Conservation (phyloP, 2,797 vertebrate genomes). For the Mallotus villosus region DNA sequence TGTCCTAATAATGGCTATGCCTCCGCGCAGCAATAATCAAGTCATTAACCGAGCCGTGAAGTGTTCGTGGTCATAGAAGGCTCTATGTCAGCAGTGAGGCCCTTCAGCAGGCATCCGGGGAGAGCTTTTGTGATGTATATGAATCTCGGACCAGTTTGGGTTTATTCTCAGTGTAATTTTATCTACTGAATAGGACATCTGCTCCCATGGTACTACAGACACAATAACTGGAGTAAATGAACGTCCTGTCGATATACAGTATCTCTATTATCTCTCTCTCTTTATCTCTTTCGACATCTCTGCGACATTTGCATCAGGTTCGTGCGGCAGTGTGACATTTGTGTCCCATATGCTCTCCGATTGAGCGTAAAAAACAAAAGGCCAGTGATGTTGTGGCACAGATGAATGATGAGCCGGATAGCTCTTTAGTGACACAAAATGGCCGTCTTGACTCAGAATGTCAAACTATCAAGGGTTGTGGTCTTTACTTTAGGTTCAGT, state of each 20-base stretch:
- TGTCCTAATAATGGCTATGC: background rate
- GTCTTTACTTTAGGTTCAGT: background rate
- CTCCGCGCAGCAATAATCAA: slow-evolving; percentile 2
- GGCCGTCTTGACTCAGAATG: slow-evolving; percentile 11
- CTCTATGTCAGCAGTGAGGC: background rate
- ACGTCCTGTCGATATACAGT: slow-evolving; percentile 44
- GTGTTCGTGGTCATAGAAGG: background rate
- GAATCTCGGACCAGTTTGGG: slow-evolving; percentile 13
- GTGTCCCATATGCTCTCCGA: slow-evolving; percentile 29
- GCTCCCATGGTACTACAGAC: slow-evolving; percentile 46
- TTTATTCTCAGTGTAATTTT: slow-evolving; percentile 60
- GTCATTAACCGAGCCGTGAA: slow-evolving; percentile 14
- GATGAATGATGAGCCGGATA: slow-evolving; percentile 35
- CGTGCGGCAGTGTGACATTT: slow-evolving; percentile 37
- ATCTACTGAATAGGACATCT: slow-evolving; percentile 65
- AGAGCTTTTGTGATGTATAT: background rate
- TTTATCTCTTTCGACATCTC: slow-evolving; percentile 13
- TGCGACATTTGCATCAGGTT: slow-evolving; percentile 40
- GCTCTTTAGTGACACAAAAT: slow-evolving; percentile 42
- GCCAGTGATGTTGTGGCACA: slow-evolving; percentile 33
- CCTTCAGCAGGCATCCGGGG: background rate
- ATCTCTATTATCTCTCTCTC: slow-evolving; percentile 19
- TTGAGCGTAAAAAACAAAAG: slow-evolving; percentile 40
- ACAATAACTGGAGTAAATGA: slow-evolving; percentile 46
- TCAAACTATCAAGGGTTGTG: background rate